A percentile compares a stretch with the other conserved stretches of the same genome.
Conservation (phyloP, 2,113 vertebrate species). For the Sander vitreus region DNA sequence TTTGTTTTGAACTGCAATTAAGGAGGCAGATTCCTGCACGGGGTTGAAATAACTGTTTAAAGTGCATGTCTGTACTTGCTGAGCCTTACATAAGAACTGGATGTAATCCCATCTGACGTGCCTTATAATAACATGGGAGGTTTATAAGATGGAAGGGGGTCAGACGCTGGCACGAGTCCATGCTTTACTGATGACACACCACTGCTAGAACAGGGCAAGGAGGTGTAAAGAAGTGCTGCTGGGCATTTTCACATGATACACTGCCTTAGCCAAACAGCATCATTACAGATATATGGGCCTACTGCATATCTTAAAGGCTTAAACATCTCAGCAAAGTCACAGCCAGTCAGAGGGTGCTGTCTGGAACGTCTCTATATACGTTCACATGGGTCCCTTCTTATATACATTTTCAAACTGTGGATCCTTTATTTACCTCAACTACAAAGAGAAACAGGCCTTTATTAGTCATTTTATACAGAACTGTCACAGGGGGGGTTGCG, state of each 20-base stretch:
- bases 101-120: conserved; percentile 53
- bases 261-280: not conserved
- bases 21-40: conserved; percentile 19
- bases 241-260: conserved; percentile 6
- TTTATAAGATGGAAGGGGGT: conserved; percentile 15
- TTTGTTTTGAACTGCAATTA: conserved; percentile 48
- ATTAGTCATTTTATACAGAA: not conserved
- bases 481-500: no score
- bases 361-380: not conserved
- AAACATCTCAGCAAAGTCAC: not conserved
- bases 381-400: not conserved
- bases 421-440: not conserved
- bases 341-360: not conserved
- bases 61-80: conserved; percentile 72
- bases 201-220: conserved; percentile 1
- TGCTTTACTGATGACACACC: conserved; percentile 32
- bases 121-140: conserved; percentile 45
- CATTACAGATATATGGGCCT: not conserved
- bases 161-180: conserved; percentile 11
- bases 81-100: conserved; percentile 69
- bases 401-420: not conserved
- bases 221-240: not conserved
- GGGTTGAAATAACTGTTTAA: conserved; percentile 15
- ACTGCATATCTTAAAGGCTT: not conserved
- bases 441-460: no score